Conservation (phyloP, 2,113 vertebrate genomes). For the Greenwoodochromis staneri region DNA sequence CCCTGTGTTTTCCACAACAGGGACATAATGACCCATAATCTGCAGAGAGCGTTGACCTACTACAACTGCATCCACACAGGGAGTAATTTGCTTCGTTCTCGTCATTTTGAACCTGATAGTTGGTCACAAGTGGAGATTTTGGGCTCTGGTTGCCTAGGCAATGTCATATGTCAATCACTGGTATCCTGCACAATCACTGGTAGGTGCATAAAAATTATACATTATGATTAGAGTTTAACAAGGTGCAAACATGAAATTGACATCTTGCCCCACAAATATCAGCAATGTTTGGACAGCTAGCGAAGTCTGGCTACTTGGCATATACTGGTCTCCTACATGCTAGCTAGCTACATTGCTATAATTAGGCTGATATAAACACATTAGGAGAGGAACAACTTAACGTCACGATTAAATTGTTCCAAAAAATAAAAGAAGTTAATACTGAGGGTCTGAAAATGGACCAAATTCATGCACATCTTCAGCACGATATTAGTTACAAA, state of each 20-base stretch:
- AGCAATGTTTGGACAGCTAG: not conserved
- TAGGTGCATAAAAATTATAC: not conserved
- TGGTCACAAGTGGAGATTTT: not conserved
- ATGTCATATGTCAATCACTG: not conserved
- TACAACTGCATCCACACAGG: rapidly evolving
- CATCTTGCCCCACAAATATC: not conserved
- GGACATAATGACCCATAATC: not conserved
- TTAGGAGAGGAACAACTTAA: not conserved
- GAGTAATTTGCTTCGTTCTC: not conserved
- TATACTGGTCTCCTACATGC: not conserved
- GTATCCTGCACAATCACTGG: not conserved
- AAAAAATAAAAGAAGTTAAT: not conserved
- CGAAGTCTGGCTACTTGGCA: rapidly evolving
- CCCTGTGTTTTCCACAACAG: not conserved
- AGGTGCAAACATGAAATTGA: not conserved
- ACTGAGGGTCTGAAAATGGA: not conserved
- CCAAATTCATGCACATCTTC: not conserved
- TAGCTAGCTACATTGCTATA: not conserved
- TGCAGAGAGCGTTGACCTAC: not conserved
- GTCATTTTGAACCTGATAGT: not conserved
- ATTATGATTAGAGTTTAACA: not conserved
- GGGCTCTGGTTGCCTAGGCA: not conserved
- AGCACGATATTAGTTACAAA: rapidly evolving
- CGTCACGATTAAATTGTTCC: rapidly evolving
- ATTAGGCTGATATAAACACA: not conserved